phyloP scores from a whole-genome alignment of 2,888 invertebrate genomes.

The Archaeoteleia sp. region DNA sequence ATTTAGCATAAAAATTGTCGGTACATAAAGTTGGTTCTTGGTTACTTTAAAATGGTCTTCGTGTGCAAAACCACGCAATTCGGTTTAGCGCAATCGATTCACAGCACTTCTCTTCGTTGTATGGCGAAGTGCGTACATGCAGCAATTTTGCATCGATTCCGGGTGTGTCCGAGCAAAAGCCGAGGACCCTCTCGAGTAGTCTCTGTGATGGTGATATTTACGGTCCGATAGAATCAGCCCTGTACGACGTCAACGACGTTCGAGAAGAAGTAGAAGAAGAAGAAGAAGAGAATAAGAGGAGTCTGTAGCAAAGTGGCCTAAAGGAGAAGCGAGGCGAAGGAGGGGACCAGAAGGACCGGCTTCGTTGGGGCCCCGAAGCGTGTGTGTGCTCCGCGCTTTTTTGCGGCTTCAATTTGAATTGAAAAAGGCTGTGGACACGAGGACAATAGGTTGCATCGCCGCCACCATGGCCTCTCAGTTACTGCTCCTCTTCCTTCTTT shows the following conservation, averaged over 20 bases:
- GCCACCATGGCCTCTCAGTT: constrained; percentile 56
- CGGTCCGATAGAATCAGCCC: constrained; percentile 73
- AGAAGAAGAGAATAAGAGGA: constrained; percentile 53
- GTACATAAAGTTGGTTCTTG: too few relatives aligned
- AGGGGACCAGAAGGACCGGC: constrained; percentile 55
- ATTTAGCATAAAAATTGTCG: too few relatives aligned
- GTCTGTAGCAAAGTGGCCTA: constrained; percentile 14
- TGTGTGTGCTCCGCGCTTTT: constrained; percentile 68
- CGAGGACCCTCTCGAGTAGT: constrained; percentile 19
- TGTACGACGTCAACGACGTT: constrained; percentile 61
- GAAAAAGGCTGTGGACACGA: constrained; percentile 73
- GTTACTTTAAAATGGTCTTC: too few relatives aligned
- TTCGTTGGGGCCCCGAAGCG: constrained; percentile 55
- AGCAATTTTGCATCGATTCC: constrained; percentile 19
- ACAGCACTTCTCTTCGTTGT: neutral
- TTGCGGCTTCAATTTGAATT: constrained; percentile 73
- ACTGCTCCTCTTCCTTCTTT: constrained; percentile 53
- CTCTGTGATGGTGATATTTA: constrained; percentile 71
- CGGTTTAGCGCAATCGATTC: neutral
- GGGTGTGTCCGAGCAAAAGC: constrained; percentile 24
- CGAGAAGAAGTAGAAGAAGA: constrained; percentile 54
- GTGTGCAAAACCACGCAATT: neutral
- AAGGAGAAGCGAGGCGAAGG: constrained; percentile 36
- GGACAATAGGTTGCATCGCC: constrained; percentile 71
- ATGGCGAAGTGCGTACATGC: constrained; percentile 4